Evolutionary conservation across 2,113 vertebrate species (phyloP).

Genomic region (Ammodytes marinus): DNA sequence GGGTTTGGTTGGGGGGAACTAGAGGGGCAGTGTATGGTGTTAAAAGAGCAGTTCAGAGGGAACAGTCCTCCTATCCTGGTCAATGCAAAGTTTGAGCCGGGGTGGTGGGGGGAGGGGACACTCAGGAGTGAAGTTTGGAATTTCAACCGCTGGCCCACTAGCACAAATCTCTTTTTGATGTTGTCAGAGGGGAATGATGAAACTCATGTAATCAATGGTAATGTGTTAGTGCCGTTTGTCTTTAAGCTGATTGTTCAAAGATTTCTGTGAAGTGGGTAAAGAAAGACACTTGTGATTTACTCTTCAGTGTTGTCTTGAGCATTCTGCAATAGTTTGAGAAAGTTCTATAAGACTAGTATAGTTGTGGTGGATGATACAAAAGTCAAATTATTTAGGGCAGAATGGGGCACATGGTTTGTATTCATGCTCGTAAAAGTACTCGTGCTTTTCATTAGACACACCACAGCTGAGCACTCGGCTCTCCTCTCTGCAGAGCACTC

Average conservation of each 20-base stretch:
- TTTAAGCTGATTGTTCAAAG: neutral
- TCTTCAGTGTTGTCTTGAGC: neutral
- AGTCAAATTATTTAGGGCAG: neutral
- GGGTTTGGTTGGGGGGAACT: constrained; percentile 6
- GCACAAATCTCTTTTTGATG: constrained; percentile 35
- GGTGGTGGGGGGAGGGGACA: constrained; percentile 58
- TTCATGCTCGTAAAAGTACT: constrained; percentile 19
- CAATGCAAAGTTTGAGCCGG: constrained; percentile 62
- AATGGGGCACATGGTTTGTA: neutral
- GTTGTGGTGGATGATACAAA: neutral
- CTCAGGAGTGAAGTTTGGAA: constrained; percentile 70
- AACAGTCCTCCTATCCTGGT: constrained; percentile 42
- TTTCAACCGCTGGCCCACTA: constrained; percentile 60
- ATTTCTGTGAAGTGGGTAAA: neutral
- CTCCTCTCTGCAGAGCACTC: constrained; percentile 36
- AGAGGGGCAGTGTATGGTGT: constrained; percentile 55
- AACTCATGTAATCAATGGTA: neutral
- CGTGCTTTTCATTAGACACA: constrained; percentile 32
- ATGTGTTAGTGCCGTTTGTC: neutral
- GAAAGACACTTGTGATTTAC: neutral
- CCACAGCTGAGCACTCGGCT: constrained; percentile 38
- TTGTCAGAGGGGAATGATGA: neutral
- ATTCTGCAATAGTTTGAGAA: neutral
- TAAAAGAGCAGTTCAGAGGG: constrained; percentile 71
- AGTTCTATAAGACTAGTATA: neutral